A percentile compares a stretch with the other conserved stretches of the same genome.
These are phyloP conservation scores for Cheilosia grossa DNA, from an alignment of 2,888 invertebrate species.

Conservation along the genomic window DNA sequence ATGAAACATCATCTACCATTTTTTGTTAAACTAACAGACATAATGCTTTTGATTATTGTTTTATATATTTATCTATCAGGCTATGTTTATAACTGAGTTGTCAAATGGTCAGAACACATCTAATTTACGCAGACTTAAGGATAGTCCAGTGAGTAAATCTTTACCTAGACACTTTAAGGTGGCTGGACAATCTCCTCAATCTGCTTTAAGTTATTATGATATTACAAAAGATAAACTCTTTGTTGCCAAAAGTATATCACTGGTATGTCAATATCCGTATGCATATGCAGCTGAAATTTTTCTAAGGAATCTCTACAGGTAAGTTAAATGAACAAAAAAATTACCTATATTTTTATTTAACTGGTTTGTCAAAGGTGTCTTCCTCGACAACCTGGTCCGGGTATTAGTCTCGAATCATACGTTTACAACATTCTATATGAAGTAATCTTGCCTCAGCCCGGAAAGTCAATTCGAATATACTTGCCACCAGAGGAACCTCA, in stretches of 20 bases:
- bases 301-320: constrained; percentile 94
- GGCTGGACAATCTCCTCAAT: constrained; percentile 89
- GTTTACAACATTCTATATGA: constrained; percentile 98
- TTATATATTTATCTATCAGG: constrained; percentile 85
- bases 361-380: constrained; percentile 86
- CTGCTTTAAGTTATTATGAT: constrained; percentile 95
- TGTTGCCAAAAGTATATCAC: constrained; percentile 97
- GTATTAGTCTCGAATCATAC: constrained; percentile 94
- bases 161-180: constrained; percentile 95
- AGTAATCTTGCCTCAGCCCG: constrained; percentile 94
- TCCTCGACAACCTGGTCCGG: constrained; percentile 90
- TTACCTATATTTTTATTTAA: constrained; percentile 5
- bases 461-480: constrained; percentile 92
- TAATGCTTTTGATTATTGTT: not conserved
- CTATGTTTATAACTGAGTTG: constrained; percentile 95
- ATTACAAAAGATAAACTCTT: constrained; percentile 96
- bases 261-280: constrained; percentile 96
- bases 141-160: constrained; percentile 90
- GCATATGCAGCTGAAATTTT: constrained; percentile 93
- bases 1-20: no score
- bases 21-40: no score
- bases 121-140: constrained; percentile 87
- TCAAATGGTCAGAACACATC: constrained; percentile 91
- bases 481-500: constrained; percentile 89
- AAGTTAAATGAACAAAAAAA: constrained; percentile 78